Base-by-base conservation (phyloP, 2,888 invertebrate species). In the Xylocampa areola region DNA sequence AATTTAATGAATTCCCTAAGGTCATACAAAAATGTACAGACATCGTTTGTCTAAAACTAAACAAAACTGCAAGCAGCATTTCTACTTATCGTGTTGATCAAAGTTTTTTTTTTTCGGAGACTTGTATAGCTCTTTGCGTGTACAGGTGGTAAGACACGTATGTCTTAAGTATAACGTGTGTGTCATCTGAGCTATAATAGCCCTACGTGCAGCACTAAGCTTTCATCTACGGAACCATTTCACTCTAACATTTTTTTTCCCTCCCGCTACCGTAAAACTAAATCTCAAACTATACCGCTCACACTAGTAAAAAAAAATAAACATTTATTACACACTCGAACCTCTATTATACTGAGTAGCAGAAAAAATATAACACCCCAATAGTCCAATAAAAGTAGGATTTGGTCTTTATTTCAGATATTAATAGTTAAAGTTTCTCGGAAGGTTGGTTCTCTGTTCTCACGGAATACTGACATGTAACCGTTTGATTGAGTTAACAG, bases 381-480 rank as follows among this genome's bases (percentile, higher is more conserved):
- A 89, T 86, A 87, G 85, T 82, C 58, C 89, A 91, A 92, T 92
- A 92, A 92, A 92, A 88, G 84, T 84, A 84, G 86, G 84, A 85
- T 87, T 90, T 86, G 85, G 86, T 87, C 87, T 90, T 90, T 89
- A 91, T 91, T 90, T 88, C 78, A 79, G 82, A 86, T 90, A 89
- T 90, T 89, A 89, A 90, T 90, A 87, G 86, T 86, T 77, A 82
- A 85, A 81, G 83, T 77, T 92, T 92, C 92, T 87, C 61, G 81
- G 92, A 92, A 92, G 74, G 76, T 59, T 72, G 73, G 74, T 74
- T 70, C 68, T 77, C 70, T 85, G 88, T 91, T 92, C 92, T 91
- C 92, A 92, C 91, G 91, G 69, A 63, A 70, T 66, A 80, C 80
- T 80, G 75, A 80, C 79, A 78, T 84, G 80, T 81, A 73, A 79